Percentiles rank a stretch among this genome's conserved stretches.
These are phyloP conservation scores for Callocephalon fimbriatum DNA, from an alignment of 2,113 vertebrate species.

Conservation along the genomic window DNA sequence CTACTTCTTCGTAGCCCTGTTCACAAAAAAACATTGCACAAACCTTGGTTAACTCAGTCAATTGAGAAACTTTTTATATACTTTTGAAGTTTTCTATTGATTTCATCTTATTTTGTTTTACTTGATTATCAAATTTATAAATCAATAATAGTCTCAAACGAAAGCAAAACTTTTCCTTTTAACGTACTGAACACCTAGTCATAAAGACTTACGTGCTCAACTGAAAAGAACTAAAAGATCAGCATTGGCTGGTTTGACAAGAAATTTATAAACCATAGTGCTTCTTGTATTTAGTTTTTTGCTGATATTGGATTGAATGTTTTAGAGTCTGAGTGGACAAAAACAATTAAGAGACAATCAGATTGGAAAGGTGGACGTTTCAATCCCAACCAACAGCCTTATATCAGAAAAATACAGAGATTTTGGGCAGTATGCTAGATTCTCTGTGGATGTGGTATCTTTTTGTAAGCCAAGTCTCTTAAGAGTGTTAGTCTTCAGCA, in stretches of 20 bases:
- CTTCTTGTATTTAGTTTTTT: background rate
- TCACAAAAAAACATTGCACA: background rate
- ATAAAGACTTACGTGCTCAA: background rate
- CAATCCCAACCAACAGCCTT: background rate
- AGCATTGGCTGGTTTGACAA: background rate
- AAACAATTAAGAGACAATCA: background rate
- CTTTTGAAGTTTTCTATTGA: background rate
- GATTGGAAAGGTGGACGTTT: background rate
- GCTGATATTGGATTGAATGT: background rate
- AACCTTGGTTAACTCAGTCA: background rate
- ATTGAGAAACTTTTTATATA: background rate
- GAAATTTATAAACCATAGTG: background rate
- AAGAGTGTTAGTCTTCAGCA: background rate
- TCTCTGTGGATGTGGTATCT: background rate
- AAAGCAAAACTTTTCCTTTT: background rate
- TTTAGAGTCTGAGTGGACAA: background rate
- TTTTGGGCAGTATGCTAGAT: background rate
- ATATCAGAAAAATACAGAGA: background rate
- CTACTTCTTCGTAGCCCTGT: background rate
- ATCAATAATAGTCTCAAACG: background rate
- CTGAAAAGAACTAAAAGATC: background rate
- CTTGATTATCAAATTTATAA: background rate
- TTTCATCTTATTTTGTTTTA: background rate
- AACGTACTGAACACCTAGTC: background rate
- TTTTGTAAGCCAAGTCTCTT: background rate